Evolutionary conservation across 2,797 vertebrate species (phyloP).

Genomic region (Ispidina picta): DNA sequence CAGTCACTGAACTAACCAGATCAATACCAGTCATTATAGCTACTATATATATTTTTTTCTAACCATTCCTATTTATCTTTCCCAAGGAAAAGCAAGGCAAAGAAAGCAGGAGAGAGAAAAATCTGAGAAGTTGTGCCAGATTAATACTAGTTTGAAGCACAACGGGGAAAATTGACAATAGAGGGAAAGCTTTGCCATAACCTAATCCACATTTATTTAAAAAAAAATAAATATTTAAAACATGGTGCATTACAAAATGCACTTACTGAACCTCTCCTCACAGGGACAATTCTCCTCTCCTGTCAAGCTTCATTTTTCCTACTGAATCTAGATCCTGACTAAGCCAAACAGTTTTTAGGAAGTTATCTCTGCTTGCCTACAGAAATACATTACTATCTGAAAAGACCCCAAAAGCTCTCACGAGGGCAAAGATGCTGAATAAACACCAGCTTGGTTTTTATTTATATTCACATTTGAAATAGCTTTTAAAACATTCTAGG

Average conservation of each 20-base stretch:
- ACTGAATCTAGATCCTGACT: neutral
- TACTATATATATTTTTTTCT: neutral
- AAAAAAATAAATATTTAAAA: neutral
- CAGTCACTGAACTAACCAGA: fast-evolving
- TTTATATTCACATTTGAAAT: conserved; percentile 35
- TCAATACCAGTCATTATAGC: fast-evolving
- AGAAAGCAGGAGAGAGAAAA: neutral
- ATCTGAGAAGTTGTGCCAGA: neutral
- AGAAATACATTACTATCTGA: neutral
- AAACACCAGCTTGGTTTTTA: conserved; percentile 41
- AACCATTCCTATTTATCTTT: neutral
- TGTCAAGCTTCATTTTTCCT: neutral
- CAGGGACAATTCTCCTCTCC: neutral
- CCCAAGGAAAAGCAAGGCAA: neutral
- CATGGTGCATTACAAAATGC: neutral
- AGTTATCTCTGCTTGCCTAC: neutral
- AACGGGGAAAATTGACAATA: neutral
- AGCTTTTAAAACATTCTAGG: conserved; percentile 35
- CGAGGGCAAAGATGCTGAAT: neutral
- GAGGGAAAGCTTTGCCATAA: neutral
- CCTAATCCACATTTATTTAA: neutral
- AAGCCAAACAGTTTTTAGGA: neutral
- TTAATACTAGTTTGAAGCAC: neutral
- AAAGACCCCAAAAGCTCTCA: neutral
- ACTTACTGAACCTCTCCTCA: neutral